A percentile compares a stretch with the other conserved stretches of the same genome.
Evolutionary conservation across 2,888 invertebrate species (phyloP).

Genomic region (Drosophila putrida): DNA sequence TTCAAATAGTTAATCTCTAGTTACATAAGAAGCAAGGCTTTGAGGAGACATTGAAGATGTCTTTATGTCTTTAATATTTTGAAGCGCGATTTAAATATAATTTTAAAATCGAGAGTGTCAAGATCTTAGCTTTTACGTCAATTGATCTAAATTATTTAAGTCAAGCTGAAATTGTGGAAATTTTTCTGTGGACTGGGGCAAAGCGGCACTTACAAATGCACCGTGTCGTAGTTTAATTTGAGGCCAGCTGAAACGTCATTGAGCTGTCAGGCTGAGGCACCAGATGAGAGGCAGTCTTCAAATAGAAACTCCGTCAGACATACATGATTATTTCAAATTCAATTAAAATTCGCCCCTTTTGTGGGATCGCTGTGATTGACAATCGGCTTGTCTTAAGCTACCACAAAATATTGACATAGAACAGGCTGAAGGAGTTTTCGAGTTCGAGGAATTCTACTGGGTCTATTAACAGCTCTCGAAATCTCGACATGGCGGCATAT

Average conservation of each 20-base stretch:
- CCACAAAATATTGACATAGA: constrained; percentile 30
- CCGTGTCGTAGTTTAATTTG: constrained; percentile 24
- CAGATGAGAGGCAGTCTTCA: constrained; percentile 18
- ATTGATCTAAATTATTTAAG: constrained; percentile 4
- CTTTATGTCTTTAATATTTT: background rate
- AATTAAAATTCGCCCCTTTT: constrained; percentile 64
- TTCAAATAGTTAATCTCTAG: too few relatives aligned
- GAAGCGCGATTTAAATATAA: background rate
- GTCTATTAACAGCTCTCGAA: constrained; percentile 40
- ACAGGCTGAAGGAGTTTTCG: constrained; percentile 40
- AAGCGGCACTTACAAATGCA: constrained; percentile 10
- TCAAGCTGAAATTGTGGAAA: constrained; percentile 7
- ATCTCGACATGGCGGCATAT: constrained; percentile 53
- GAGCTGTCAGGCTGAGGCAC: constrained; percentile 64
- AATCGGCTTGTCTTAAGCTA: constrained; percentile 34
- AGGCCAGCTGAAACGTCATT: constrained; percentile 54
- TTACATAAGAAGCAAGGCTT: too few relatives aligned
- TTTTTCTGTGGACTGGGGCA: constrained; percentile 16
- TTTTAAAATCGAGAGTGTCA: background rate
- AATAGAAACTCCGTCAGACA: constrained; percentile 7
- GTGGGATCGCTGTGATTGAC: constrained; percentile 64
- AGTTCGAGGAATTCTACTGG: constrained; percentile 38
- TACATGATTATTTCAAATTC: constrained; percentile 62
- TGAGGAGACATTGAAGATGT: too few relatives aligned
- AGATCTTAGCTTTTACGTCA: background rate